Conservation (phyloP, 2,888 invertebrate species). For the Rhopalosiphum nymphaeae region DNA sequence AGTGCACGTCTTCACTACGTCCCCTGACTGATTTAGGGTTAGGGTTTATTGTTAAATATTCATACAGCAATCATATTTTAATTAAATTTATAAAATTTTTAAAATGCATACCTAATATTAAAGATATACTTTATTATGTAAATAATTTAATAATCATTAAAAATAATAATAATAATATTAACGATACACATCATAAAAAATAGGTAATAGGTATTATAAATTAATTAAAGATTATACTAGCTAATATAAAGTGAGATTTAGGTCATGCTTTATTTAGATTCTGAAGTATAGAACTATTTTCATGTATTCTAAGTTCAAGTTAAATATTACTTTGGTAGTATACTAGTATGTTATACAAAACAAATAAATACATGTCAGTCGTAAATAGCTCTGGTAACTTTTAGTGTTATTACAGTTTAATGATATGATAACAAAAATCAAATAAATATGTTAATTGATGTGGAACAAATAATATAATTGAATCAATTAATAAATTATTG, state of each 20-base stretch:
- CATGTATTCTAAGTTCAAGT: not conserved
- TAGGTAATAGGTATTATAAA: not conserved
- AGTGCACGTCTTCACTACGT: not conserved
- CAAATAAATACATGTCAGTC: not conserved
- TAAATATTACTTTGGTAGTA: not conserved
- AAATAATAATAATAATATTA: not conserved
- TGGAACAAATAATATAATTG: not conserved
- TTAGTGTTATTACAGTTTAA: not conserved
- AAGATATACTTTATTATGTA: not conserved
- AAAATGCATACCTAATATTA: not conserved
- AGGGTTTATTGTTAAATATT: not conserved
- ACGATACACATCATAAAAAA: not conserved
- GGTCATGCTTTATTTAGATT: not conserved
- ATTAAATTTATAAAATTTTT: not conserved
- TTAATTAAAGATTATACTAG: not conserved
- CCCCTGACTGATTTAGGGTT: not conserved
- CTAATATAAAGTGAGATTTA: not conserved
- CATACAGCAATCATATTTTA: not conserved
- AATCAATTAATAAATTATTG: not conserved
- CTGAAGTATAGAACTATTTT: not conserved
- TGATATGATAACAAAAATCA: not conserved
- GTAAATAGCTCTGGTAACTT: not conserved
- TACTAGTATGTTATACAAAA: not conserved
- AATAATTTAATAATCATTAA: not conserved
- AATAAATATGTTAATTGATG: not conserved